Percentiles rank a stretch among this genome's conserved stretches.
These are phyloP conservation scores for Pelecanoides urinatrix DNA, from an alignment of 2,113 vertebrate species.

Conservation along the genomic window DNA sequence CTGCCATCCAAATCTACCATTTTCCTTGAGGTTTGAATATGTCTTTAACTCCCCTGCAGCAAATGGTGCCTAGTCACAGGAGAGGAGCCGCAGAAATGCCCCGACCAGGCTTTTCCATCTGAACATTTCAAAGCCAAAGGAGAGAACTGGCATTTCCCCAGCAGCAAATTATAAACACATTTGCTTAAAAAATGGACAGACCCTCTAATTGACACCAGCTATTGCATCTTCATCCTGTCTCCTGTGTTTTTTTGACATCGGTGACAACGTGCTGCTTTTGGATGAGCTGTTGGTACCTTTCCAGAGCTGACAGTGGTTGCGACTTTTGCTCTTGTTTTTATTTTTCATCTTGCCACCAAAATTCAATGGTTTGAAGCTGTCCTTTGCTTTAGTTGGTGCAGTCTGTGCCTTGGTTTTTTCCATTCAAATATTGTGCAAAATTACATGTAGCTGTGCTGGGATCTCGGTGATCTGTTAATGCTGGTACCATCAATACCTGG, in stretches of 20 bases:
- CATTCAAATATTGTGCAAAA: neutral
- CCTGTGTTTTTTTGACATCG: neutral
- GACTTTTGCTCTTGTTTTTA: neutral
- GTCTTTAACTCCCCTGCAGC: neutral
- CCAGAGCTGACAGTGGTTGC: neutral
- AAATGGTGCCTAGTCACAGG: neutral
- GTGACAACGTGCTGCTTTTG: neutral
- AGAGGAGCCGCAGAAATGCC: neutral
- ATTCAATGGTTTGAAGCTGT: neutral
- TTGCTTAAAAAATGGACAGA: neutral
- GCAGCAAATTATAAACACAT: neutral
- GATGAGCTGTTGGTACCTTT: neutral
- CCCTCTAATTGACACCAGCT: neutral
- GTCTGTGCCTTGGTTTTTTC: neutral
- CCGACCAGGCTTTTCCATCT: neutral
- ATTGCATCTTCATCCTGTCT: neutral
- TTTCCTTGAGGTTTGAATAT: neutral
- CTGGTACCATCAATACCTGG: neutral
- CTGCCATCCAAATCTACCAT: neutral
- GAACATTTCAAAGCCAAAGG: neutral
- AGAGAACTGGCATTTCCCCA: neutral
- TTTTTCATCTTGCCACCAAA: neutral
- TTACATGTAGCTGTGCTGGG: neutral
- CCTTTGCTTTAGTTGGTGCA: neutral
- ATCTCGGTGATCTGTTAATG: neutral